Evolutionary conservation across 2,113 vertebrate genomes (phyloP).

Genomic region (Nycticebus coucang): DNA sequence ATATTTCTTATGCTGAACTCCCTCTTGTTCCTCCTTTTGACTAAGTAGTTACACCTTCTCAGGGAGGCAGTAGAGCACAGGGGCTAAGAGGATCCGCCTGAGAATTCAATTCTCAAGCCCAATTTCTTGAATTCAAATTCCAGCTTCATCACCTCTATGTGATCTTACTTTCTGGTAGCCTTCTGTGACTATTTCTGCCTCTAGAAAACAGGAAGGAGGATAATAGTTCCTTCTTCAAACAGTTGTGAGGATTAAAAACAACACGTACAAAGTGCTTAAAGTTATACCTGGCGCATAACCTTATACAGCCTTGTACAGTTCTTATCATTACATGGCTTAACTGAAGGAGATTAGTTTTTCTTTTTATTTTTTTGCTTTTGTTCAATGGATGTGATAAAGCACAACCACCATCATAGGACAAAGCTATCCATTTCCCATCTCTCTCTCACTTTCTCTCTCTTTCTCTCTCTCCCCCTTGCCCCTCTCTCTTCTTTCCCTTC

Average conservation of each 20-base stretch:
- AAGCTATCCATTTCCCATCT: no score
- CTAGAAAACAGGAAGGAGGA: not conserved
- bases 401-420: not conserved
- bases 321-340: not conserved
- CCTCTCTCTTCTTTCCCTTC: no score
- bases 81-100: not conserved
- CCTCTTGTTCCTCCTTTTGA: not conserved
- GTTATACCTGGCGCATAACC: not conserved
- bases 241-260: not conserved
- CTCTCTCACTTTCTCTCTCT: not conserved
- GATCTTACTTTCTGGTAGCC: not conserved
- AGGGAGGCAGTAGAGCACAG: not conserved
- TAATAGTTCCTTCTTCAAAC: not conserved
- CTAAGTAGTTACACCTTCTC: not conserved
- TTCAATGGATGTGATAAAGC: not conserved
- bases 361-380: not conserved
- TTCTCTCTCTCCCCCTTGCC: fast-evolving
- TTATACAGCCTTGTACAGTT: not conserved
- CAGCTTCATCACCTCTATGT: not conserved
- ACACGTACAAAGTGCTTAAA: not conserved
- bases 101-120: not conserved
- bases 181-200: not conserved
- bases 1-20: not conserved
- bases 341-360: not conserved
- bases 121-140: not conserved